Percentiles rank a stretch among this genome's conserved stretches.
phyloP scores from a whole-genome alignment of 2,888 invertebrate genomes.

The Mylabris sibirica region DNA sequence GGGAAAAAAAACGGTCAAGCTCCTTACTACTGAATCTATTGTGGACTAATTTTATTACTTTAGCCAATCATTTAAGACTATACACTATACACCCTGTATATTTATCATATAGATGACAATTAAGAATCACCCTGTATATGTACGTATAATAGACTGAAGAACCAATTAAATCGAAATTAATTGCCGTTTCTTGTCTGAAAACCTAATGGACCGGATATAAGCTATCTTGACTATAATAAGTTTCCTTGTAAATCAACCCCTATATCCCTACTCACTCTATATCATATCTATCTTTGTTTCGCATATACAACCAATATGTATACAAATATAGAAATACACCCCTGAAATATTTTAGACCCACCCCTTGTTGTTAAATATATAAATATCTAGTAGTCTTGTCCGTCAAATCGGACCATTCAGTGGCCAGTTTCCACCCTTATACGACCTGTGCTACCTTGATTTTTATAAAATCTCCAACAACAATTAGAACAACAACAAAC shows the following conservation, averaged over 20 bases:
- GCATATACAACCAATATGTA: not conserved
- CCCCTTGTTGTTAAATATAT: slow-evolving; percentile 1
- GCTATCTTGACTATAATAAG: not conserved
- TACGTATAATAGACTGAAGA: slow-evolving; percentile 20
- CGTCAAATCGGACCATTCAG: slow-evolving; percentile 1
- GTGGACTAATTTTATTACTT: too few relatives aligned
- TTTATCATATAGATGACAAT: too few relatives aligned
- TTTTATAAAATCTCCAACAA: too few relatives aligned
- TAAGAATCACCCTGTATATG: not conserved
- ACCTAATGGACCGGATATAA: slow-evolving; percentile 16
- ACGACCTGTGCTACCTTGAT: too few relatives aligned
- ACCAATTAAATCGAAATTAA: slow-evolving; percentile 7
- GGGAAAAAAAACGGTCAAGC: too few relatives aligned
- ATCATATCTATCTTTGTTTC: not conserved
- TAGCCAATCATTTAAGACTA: too few relatives aligned
- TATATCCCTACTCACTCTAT: not conserved
- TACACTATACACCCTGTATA: too few relatives aligned
- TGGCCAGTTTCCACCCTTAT: not conserved
- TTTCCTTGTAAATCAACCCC: not conserved
- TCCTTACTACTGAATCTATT: too few relatives aligned
- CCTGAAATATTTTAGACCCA: not conserved
- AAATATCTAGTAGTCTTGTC: not conserved
- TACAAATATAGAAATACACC: not conserved
- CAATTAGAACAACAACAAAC: too few relatives aligned
- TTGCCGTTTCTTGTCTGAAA: slow-evolving; percentile 11